Evolutionary conservation across 2,797 vertebrate genomes (phyloP), one percentile per base, ranked within the genome.

Genomic region (Bovichtus diacanthus): DNA sequence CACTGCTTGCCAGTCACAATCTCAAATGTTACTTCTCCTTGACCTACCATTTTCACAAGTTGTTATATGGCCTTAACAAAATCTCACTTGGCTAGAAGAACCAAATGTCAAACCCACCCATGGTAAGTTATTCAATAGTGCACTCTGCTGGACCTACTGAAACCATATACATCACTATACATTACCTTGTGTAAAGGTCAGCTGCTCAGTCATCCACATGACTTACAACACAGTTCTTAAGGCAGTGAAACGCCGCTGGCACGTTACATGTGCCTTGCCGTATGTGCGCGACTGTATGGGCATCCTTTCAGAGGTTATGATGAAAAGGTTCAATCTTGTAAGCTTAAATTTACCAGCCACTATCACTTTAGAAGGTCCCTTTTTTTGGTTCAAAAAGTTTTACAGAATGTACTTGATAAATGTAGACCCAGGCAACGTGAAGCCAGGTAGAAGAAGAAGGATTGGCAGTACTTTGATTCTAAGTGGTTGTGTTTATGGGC

Each of bases 111-210:
- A 69, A 67, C 27, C 38, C n/a, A 44, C 23, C 11, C 3, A 38
- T 1, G 12, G 25, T 36, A 41, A 25, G 29, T 55, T 31, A 51
- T 29, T 74, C 23, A 49, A 13, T 43, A 21, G 2, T 46, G 65
- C 31, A 18, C n/a, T 46, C n/a, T 59, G 13, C 38, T 58, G 59
- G 27, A 64, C 19, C 31, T 53, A 64, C 44, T 44, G 23, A 19
- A 53, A 56, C 50, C 11, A 39, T 51, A 46, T 51, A 46, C 39
- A 49, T 72, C 70, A 74, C 61, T 55, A 50, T 78, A 55, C 44
- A 50, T 54, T 83, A 51, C 15, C 23, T 43, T 43, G 19, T 41
- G 31, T 41, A 51, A 83, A 83, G 71, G 61, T 79, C 81, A 79
- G 44, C 50, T 46, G 39, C 72, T 72, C 51, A 49, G 59, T 68